Base-by-base conservation (phyloP, 2,113 vertebrate species). In the Neodon shergylaensis region DNA sequence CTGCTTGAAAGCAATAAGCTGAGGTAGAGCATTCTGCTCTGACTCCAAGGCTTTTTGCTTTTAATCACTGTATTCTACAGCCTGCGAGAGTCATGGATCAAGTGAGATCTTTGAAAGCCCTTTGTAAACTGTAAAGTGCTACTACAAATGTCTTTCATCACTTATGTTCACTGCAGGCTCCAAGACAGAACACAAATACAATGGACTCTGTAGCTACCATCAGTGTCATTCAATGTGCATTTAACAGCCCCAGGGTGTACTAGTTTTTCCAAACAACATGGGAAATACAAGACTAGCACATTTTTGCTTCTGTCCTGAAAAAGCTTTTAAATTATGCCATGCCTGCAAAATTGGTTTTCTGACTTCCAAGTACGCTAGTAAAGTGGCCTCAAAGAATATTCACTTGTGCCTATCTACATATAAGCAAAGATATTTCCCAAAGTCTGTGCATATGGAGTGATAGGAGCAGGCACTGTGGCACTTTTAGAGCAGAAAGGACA, bases 81-180 rank as follows among this genome's bases (percentile, higher is more conserved):
- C 21, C 14, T 68, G 47, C 3, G 10, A 63, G 49, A 84, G 83
- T 82, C 66, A 79, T 16, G 24, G 87, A 93, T 84, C 82, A 70
- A 74, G 33, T 24, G 61, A 76, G 77, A 72, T 61, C 66, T 49
- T 31, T 77, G 61, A 88, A 63, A 91, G 83, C 24, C 61, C 70
- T 94, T 58, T 58, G 86, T 88, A 95, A 94, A 94, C 65, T 82
- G 49, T 85, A 58, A 85, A 85, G 86, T n/a, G 33, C 39, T 65
- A n/a, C 63, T 65, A 68, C 74, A 90, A 94, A 91, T 42, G 54
- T 90, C 74, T 39, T 42, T 7, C 82, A 90, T 90, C 63, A 72
- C 79, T 94, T 70, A 61, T 26, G 63, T 79, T 76, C 82, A 6
- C 77, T 47, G n/a, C 47, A 74, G 58, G 42, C 76, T 74, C 58